These are phyloP conservation scores for Sorex araneus DNA, from an alignment of 2,113 vertebrate species.

Conservation along the genomic window DNA sequence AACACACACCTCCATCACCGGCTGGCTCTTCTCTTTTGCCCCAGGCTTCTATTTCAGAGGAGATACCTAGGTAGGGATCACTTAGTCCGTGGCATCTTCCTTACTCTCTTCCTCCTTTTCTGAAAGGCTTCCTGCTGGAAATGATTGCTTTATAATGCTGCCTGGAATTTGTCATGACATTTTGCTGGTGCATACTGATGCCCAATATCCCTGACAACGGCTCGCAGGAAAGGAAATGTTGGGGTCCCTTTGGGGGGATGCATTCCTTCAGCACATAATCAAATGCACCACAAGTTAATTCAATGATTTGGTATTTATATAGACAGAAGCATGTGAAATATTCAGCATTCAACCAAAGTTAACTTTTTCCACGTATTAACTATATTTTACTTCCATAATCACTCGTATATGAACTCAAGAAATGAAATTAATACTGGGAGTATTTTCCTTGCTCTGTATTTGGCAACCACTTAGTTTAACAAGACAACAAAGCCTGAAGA, in stretches of 20 bases:
- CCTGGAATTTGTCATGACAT: background rate
- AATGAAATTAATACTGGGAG: background rate
- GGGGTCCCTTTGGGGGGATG: background rate
- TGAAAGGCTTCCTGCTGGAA: background rate
- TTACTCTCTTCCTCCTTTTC: background rate
- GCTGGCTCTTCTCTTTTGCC: background rate
- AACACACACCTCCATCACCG: too few relatives aligned
- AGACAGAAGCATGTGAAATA: background rate
- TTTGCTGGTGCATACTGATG: background rate
- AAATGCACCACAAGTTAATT: background rate
- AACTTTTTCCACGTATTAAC: slow-evolving; percentile 14
- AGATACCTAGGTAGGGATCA: background rate
- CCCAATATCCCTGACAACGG: too few relatives aligned
- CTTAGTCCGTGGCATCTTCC: background rate
- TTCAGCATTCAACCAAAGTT: background rate
- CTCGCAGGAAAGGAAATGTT: background rate
- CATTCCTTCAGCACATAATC: background rate
- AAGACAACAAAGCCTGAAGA: background rate
- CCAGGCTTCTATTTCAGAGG: background rate
- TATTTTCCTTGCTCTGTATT: background rate
- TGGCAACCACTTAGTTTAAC: background rate
- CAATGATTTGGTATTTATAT: slow-evolving; percentile 15
- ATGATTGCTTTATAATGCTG: background rate
- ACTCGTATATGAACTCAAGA: slow-evolving; percentile 20
- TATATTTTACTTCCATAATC: slow-evolving; percentile 45